These are phyloP conservation scores for Morphnarchus princeps DNA, from an alignment of 2,113 vertebrate genomes.

Conservation along the genomic window DNA sequence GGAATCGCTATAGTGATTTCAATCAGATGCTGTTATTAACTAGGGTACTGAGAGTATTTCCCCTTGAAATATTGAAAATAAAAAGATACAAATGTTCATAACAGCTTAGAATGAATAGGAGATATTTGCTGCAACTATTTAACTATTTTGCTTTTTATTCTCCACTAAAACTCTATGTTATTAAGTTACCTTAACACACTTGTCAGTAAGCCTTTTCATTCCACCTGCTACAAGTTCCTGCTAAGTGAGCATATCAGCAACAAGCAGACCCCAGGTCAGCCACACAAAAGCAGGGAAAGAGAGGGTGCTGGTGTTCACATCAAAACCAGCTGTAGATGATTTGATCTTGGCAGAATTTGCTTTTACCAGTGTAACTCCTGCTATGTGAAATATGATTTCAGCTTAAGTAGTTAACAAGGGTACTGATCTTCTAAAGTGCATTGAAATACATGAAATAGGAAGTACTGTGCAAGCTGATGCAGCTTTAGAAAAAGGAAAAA, in stretches of 20 bases:
- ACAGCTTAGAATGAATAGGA: not conserved
- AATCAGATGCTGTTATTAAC: not conserved
- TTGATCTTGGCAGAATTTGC: not conserved
- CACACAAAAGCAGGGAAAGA: fast-evolving
- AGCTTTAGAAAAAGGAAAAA: not conserved
- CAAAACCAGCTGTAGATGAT: not conserved
- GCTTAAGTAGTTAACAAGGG: not conserved
- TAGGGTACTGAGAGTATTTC: not conserved
- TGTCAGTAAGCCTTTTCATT: not conserved
- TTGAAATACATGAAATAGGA: not conserved
- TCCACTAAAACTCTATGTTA: not conserved
- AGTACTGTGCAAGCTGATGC: not conserved
- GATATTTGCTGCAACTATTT: not conserved
- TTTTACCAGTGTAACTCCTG: not conserved
- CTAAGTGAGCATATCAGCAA: not conserved
- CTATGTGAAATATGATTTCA: not conserved
- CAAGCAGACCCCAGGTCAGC: not conserved
- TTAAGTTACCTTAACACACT: not conserved
- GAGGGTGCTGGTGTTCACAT: not conserved
- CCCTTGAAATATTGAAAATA: not conserved
- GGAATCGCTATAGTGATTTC: not conserved
- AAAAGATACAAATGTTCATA: not conserved
- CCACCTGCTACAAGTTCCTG: not conserved
- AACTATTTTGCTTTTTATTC: not conserved
- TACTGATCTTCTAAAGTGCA: not conserved